A percentile compares a stretch with the other conserved stretches of the same genome.
Conservation (phyloP, 1,140 invertebrate genomes). For the Scaptomyza pallida region DNA sequence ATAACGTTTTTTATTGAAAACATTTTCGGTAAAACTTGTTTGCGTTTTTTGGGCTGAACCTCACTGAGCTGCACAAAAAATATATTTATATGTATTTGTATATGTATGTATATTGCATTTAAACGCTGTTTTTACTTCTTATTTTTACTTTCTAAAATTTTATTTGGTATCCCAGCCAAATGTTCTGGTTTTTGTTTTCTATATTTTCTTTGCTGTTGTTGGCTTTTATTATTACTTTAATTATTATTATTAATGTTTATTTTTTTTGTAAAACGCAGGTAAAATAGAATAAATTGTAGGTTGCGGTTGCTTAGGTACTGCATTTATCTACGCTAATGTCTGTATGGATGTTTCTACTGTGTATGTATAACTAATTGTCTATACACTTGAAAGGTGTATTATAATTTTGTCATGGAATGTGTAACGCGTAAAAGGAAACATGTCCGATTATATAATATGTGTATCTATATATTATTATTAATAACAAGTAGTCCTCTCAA, state of each 20-base stretch:
- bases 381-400: too few species aligned
- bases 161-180: conserved; percentile 20
- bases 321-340: conserved; percentile 66
- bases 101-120: conserved; percentile 61
- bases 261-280: conserved; percentile 30
- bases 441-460: too few species aligned
- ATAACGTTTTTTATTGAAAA: conserved; percentile 66
- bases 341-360: not conserved
- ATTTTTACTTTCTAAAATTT: conserved; percentile 48
- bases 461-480: too few species aligned
- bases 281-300: conserved; percentile 25
- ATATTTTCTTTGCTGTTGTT: too few species aligned
- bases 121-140: conserved; percentile 58
- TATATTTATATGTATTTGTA: conserved; percentile 20
- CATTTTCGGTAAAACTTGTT: conserved; percentile 72
- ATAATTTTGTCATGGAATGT: too few species aligned
- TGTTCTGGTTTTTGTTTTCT: conserved; percentile 10
- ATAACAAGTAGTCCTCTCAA: too few species aligned
- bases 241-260: not conserved
- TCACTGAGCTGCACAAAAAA: conserved; percentile 66
- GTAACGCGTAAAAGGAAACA: too few species aligned
- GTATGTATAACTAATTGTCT: too few species aligned
- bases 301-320: conserved; percentile 65
- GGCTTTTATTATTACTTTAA: not conserved
- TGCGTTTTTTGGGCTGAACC: conserved; percentile 25